Percentiles rank a stretch among this genome's conserved stretches.
These are phyloP conservation scores for Acropternis orthonyx DNA, from an alignment of 2,797 vertebrate genomes.

Conservation along the genomic window DNA sequence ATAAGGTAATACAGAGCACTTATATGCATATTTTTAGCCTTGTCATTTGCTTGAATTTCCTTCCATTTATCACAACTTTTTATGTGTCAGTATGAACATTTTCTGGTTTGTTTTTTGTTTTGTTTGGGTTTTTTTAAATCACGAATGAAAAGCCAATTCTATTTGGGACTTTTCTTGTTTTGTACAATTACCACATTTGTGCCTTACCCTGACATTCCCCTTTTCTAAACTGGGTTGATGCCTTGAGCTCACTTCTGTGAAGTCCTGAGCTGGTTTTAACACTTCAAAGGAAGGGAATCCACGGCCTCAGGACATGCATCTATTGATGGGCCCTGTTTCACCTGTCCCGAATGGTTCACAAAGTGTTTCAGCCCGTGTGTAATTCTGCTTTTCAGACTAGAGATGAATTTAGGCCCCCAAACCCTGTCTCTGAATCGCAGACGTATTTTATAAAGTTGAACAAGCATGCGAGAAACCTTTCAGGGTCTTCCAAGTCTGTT, in stretches of 20 bases:
- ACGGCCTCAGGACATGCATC: neutral
- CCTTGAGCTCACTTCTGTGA: neutral
- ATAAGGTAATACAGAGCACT: neutral
- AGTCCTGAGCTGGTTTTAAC: neutral
- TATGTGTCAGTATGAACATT: neutral
- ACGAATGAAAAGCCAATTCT: neutral
- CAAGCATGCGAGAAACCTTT: neutral
- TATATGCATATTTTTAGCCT: neutral
- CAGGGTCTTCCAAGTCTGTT: neutral
- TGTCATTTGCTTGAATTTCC: neutral
- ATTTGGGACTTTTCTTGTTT: neutral
- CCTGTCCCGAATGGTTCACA: neutral
- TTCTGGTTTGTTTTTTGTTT: neutral
- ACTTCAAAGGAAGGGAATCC: conserved; percentile 41
- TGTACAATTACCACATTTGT: neutral
- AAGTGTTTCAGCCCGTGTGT: neutral
- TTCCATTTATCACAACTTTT: neutral
- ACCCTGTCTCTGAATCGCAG: neutral
- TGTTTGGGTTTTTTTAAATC: neutral
- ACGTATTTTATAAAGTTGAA: neutral
- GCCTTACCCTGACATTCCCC: neutral
- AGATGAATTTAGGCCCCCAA: neutral
- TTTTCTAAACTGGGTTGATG: neutral
- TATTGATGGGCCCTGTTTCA: neutral
- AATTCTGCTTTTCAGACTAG: neutral